A percentile compares a stretch with the other conserved stretches of the same genome.
Conservation (phyloP, 2,888 invertebrate genomes). For the Tiliacea citrago region DNA sequence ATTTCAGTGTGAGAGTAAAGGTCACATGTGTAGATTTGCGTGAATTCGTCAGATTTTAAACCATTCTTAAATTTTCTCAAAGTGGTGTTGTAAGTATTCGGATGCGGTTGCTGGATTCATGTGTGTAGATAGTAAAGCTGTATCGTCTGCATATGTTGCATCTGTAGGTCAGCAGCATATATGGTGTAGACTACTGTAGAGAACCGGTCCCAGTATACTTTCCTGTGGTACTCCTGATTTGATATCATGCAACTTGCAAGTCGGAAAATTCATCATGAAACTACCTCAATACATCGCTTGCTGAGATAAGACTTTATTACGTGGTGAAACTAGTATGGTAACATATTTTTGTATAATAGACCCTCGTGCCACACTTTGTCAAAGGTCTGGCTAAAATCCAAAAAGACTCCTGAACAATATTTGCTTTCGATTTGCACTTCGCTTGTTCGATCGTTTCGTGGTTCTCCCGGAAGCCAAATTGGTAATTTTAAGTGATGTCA, state of each 20-base stretch:
- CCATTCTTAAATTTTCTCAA: not conserved
- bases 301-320: not conserved
- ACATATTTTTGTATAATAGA: not conserved
- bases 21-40: not conserved
- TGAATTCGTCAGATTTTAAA: not conserved
- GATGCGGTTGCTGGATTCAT: no score
- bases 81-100: no score
- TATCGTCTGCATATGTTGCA: no score
- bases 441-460: not conserved
- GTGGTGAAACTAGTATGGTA: not conserved
- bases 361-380: not conserved
- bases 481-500: not conserved
- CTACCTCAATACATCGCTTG: not conserved
- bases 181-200: not conserved
- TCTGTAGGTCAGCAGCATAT: not conserved
- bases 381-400: not conserved
- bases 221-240: not conserved
- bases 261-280: not conserved
- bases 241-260: not conserved
- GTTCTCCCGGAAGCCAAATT: not conserved
- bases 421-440: no score
- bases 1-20: not conserved
- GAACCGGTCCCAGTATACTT: not conserved
- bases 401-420: not conserved
- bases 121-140: no score